Evolutionary conservation across 2,888 invertebrate genomes (phyloP).

Genomic region (Dolomedes plantarius): DNA sequence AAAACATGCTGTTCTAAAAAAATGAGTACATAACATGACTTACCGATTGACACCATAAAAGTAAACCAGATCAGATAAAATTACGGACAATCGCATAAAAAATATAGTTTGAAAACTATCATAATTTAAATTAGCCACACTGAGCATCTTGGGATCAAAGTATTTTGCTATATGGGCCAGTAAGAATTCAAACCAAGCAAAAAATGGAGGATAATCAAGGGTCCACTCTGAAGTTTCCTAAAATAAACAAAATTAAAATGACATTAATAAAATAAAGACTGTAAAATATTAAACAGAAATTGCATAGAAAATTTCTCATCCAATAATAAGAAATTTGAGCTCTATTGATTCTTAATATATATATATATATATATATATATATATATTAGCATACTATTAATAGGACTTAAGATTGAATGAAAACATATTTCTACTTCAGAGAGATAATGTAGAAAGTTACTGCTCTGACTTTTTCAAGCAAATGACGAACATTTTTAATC

Average conservation of each 20-base stretch:
- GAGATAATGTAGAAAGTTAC: too few species aligned
- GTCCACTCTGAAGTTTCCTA: slow-evolving; percentile 94
- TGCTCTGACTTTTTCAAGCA: too few species aligned
- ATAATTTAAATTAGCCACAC: slow-evolving; percentile 87
- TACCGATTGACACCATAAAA: slow-evolving; percentile 87
- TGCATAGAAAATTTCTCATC: too few species aligned
- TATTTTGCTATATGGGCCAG: slow-evolving; percentile 86
- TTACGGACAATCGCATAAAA: slow-evolving; percentile 94
- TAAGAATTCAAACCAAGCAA: slow-evolving; percentile 94
- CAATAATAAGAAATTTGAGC: too few species aligned
- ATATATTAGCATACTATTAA: too few species aligned
- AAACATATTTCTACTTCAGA: too few species aligned
- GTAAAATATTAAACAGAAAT: neutral
- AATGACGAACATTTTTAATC: too few species aligned
- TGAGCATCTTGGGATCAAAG: slow-evolving; percentile 90
- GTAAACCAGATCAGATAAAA: slow-evolving; percentile 88
- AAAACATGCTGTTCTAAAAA: too few species aligned
- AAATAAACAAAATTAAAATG: neutral
- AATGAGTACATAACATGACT: slow-evolving; percentile 73
- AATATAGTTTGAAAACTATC: slow-evolving; percentile 85
- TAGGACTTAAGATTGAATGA: too few species aligned
- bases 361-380: too few species aligned
- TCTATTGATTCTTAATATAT: too few species aligned
- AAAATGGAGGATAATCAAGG: slow-evolving; percentile 98
- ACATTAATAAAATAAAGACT: neutral